These are phyloP conservation scores for Globodera ellingtonae DNA, from an alignment of 1,140 invertebrate genomes.

Conservation along the genomic window DNA sequence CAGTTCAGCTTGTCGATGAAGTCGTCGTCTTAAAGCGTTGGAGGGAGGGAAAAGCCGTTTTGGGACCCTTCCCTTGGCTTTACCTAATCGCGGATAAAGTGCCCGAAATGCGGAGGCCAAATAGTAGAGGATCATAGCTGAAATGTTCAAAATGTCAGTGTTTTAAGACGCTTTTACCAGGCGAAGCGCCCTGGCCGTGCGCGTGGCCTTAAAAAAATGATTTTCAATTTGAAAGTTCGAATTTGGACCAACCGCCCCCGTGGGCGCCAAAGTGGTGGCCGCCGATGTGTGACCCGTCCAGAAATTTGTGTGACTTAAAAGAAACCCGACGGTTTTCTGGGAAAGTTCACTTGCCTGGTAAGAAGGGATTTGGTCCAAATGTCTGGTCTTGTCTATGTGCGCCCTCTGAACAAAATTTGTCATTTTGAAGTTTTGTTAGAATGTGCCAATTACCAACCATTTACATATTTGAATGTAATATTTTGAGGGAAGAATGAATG, in stretches of 20 bases:
- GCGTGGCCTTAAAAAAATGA: slow-evolving; percentile 35
- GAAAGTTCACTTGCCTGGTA: slow-evolving; percentile 55
- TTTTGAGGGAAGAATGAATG: not conserved
- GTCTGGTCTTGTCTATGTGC: slow-evolving; percentile 63
- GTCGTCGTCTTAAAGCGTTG: slow-evolving; percentile 53
- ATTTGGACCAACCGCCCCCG: slow-evolving; percentile 53
- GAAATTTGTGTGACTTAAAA: slow-evolving; percentile 63
- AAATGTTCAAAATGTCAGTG: not conserved
- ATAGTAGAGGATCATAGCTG: slow-evolving; percentile 65
- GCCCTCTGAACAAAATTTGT: slow-evolving; percentile 56
- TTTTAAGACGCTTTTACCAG: slow-evolving; percentile 20
- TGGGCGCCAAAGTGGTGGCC: slow-evolving; percentile 63
- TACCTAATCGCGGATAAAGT: slow-evolving; percentile 58
- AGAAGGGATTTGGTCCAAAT: slow-evolving; percentile 62
- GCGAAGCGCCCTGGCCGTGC: slow-evolving; percentile 65
- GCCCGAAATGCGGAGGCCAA: slow-evolving; percentile 65
- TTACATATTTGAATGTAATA: not conserved
- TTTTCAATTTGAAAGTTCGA: not conserved
- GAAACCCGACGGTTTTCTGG: not conserved
- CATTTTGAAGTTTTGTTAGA: not conserved
- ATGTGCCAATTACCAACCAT: slow-evolving; percentile 13
- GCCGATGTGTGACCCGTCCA: slow-evolving; percentile 65
- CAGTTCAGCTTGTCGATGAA: slow-evolving; percentile 65
- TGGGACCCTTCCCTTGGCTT: not conserved
- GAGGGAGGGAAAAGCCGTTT: not conserved